Percentiles rank a stretch among this genome's conserved stretches.
Evolutionary conservation across 35 echinoderm and acorn worm genomes (phyloP).

Genomic region (Amphiura filiformis): DNA sequence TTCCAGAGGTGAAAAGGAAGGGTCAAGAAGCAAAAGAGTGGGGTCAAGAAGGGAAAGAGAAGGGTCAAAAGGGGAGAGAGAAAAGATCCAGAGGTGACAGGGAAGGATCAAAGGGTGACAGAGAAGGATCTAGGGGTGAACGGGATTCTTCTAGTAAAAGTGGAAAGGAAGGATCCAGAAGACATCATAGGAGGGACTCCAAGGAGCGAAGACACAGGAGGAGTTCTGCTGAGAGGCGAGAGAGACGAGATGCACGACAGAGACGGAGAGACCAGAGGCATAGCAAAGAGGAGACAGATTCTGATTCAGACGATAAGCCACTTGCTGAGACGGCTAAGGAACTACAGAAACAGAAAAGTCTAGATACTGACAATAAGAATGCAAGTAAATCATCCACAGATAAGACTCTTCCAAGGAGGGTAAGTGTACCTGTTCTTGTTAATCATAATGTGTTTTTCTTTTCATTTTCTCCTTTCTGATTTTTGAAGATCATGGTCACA

Average conservation of each 20-base stretch:
- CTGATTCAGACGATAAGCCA: conserved; percentile 16
- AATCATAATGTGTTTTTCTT: no score
- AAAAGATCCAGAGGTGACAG: not conserved
- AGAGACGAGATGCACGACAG: not conserved
- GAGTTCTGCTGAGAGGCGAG: conserved; percentile 16
- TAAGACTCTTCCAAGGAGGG: no score
- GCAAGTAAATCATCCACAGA: no score
- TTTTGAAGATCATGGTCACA: no score
- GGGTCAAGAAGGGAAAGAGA: conserved; percentile 1
- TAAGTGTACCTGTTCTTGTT: no score
- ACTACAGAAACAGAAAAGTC: conserved; percentile 22
- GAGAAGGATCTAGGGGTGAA: not conserved
- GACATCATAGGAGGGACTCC: not conserved
- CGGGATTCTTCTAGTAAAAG: no score
- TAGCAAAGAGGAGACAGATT: not conserved
- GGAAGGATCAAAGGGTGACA: no score
- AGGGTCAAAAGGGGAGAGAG: no score
- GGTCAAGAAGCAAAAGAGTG: not conserved
- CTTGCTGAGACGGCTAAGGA: not conserved
- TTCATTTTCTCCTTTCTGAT: no score
- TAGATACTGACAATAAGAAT: not conserved
- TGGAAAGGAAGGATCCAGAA: not conserved
- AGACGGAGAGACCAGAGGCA: not conserved
- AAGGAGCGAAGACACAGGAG: not conserved
- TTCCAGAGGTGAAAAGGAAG: not conserved